phyloP scores from a whole-genome alignment of 2,888 invertebrate genomes.

The Lepas anatifera region DNA sequence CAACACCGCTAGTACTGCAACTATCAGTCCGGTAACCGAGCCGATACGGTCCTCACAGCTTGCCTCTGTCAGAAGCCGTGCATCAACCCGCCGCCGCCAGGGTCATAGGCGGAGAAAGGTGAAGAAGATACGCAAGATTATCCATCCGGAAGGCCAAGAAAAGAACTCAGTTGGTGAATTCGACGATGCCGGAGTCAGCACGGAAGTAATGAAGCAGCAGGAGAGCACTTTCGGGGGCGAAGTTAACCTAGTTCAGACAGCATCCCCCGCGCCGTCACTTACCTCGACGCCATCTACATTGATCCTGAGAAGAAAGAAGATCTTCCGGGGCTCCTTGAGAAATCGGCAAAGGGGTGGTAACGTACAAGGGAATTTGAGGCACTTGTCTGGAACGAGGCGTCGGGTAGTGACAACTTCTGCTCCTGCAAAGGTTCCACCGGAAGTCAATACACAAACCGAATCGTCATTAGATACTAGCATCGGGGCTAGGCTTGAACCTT shows the following conservation, averaged over 20 bases:
- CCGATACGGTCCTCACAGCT: not conserved
- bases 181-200: not conserved
- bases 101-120: not conserved
- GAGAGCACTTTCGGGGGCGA: not conserved
- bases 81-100: not conserved
- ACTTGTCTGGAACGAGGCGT: not conserved
- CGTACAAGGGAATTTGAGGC: not conserved
- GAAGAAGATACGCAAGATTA: not conserved
- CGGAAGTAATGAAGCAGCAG: not conserved
- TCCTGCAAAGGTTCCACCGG: not conserved
- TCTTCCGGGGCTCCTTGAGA: not conserved
- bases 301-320: not conserved
- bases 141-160: not conserved
- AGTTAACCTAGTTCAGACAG: not conserved
- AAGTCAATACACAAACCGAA: not conserved
- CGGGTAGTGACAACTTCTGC: not conserved
- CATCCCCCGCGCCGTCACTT: not conserved
- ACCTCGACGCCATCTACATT: not conserved
- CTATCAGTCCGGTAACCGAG: not conserved
- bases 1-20: not conserved
- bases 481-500: not conserved
- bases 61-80: not conserved
- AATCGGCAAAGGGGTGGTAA: not conserved
- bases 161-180: not conserved
- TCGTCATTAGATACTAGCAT: not conserved